These are phyloP conservation scores for Odocoileus virginianus DNA, from an alignment of 2,113 vertebrate species.

Conservation along the genomic window DNA sequence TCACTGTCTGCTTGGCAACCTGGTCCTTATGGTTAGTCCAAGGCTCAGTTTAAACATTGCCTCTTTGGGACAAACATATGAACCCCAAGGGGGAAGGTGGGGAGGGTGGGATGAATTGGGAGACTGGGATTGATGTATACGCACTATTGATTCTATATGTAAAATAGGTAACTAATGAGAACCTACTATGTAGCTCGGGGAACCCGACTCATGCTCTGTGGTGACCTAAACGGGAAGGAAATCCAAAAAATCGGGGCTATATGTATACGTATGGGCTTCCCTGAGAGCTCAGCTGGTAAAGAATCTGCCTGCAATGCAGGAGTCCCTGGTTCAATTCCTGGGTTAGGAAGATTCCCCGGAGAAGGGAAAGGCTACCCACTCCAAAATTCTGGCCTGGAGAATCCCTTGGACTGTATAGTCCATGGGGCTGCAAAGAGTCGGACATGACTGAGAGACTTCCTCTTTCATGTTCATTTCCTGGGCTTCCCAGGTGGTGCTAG, in stretches of 20 bases:
- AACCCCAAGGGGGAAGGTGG: not conserved
- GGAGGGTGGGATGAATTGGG: not conserved
- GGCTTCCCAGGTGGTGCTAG: not conserved
- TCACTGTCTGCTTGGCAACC: not conserved
- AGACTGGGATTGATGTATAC: not conserved
- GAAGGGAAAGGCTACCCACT: not conserved
- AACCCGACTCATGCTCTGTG: not conserved
- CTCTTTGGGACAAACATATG: not conserved
- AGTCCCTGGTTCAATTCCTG: not conserved
- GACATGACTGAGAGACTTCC: not conserved
- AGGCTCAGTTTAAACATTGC: not conserved
- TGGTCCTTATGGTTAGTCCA: too few species aligned
- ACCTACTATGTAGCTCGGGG: fast-evolving
- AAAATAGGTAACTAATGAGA: not conserved
- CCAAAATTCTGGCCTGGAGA: not conserved
- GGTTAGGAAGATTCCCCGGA: not conserved
- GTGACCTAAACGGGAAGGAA: not conserved
- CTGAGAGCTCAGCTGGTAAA: not conserved
- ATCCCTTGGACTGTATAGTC: not conserved
- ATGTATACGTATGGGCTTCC: not conserved
- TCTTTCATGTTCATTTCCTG: not conserved
- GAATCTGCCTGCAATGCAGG: not conserved
- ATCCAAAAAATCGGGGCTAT: not conserved
- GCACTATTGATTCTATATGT: not conserved
- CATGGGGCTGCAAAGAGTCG: not conserved